These are phyloP conservation scores for Aurelia coerulea DNA, from an alignment of 30 jellyfish, hydroid and myxozoan species.

Conservation along the genomic window DNA sequence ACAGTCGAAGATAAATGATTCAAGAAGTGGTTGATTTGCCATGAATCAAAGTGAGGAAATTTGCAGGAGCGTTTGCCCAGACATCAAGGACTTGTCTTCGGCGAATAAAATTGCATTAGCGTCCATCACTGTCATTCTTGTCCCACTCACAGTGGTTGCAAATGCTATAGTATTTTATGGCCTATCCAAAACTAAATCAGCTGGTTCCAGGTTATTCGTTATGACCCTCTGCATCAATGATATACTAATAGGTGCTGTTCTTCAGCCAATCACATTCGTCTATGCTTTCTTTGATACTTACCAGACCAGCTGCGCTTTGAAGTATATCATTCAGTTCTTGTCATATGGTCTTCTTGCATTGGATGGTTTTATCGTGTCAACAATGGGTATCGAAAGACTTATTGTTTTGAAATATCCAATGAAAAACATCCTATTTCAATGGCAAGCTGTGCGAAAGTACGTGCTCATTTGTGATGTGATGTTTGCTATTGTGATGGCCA, in stretches of 20 bases:
- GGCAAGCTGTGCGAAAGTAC: constrained; percentile 33
- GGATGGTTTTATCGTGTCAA: constrained; percentile 25
- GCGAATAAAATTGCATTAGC: neutral
- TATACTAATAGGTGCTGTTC: constrained; percentile 20
- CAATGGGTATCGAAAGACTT: constrained; percentile 51
- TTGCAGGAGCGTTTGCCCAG: constrained; percentile 56
- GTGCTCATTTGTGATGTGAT: constrained; percentile 8
- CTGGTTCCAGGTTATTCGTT: constrained; percentile 36
- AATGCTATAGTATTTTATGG: constrained; percentile 28
- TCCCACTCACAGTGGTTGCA: constrained; percentile 25
- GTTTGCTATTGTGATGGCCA: neutral
- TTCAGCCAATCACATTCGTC: constrained; percentile 2
- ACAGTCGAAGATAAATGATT: too few species aligned
- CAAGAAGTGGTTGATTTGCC: too few species aligned
- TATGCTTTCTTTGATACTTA: neutral
- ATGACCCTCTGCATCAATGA: constrained; percentile 50
- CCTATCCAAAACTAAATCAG: constrained; percentile 31
- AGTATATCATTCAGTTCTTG: constrained; percentile 23
- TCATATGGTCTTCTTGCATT: constrained; percentile 5
- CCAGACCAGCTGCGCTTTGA: neutral
- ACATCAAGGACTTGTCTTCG: neutral
- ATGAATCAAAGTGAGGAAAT: neutral
- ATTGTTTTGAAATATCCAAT: constrained; percentile 43
- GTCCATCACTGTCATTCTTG: neutral
- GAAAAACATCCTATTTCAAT: constrained; percentile 18